phyloP scores from a whole-genome alignment of 2,888 invertebrate genomes.

The Myopa testacea region DNA sequence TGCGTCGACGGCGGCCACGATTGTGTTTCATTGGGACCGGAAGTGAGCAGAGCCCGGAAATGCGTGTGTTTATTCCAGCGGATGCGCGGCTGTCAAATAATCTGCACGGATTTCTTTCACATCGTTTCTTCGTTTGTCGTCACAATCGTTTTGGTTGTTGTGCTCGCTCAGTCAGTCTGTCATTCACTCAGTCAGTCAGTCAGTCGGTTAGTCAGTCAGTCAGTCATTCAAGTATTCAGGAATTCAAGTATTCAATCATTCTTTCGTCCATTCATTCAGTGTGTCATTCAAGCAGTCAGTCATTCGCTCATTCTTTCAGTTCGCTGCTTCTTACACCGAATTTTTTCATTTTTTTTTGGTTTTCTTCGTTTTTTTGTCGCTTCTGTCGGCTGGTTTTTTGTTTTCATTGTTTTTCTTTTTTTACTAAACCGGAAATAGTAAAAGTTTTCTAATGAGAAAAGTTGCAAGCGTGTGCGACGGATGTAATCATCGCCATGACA shows the following conservation, averaged over 20 bases:
- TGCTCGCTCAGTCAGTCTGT: background rate
- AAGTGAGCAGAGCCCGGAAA: background rate
- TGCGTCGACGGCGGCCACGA: background rate
- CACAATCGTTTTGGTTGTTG: background rate
- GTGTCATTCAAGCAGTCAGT: background rate
- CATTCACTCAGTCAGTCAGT: background rate
- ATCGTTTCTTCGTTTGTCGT: background rate
- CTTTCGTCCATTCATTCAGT: background rate
- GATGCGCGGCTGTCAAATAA: conserved; percentile 15
- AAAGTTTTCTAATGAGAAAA: conserved; percentile 54
- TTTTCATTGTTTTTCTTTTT: conserved; percentile 19
- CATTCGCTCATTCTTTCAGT: background rate
- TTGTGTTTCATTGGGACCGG: background rate
- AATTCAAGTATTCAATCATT: background rate
- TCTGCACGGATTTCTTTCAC: background rate
- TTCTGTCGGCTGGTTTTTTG: background rate
- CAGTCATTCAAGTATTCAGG: background rate
- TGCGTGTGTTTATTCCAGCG: conserved; percentile 14
- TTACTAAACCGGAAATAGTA: conserved; percentile 46
- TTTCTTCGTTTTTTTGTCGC: background rate
- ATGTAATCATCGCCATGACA: conserved; percentile 51
- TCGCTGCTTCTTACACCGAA: background rate
- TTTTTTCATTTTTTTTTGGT: background rate
- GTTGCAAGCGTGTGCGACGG: conserved; percentile 49
- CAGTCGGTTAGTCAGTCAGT: background rate